These are phyloP conservation scores for Agrotis ipsilon DNA, from an alignment of 2,888 invertebrate genomes.

Conservation along the genomic window DNA sequence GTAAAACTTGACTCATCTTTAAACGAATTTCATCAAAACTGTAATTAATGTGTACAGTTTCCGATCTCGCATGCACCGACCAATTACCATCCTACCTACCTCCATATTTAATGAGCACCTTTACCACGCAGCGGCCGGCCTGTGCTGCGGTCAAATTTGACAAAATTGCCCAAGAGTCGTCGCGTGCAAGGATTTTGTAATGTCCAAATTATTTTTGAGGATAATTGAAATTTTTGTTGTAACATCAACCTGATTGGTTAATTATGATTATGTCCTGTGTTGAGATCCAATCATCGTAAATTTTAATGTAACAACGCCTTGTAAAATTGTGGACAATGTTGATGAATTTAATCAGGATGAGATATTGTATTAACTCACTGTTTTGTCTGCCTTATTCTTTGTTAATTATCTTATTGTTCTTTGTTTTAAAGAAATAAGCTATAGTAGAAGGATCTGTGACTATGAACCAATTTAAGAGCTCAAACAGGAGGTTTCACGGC, in stretches of 20 bases:
- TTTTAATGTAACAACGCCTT: slow-evolving; percentile 38
- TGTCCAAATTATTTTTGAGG: slow-evolving; percentile 52
- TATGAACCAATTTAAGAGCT: too few relatives aligned
- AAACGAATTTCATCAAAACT: slow-evolving; percentile 48
- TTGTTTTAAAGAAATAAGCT: too few relatives aligned
- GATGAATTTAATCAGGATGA: slow-evolving; percentile 13
- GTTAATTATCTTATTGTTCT: too few relatives aligned
- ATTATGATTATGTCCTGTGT: slow-evolving; percentile 47
- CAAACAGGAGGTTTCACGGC: too few relatives aligned
- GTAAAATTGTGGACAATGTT: slow-evolving; percentile 15
- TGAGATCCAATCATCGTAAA: slow-evolving; percentile 42
- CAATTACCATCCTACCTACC: slow-evolving; percentile 70
- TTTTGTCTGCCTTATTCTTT: too few relatives aligned
- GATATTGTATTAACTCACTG: neutral
- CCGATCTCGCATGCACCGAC: slow-evolving; percentile 67
- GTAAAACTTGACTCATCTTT: slow-evolving; percentile 33
- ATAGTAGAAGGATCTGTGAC: too few relatives aligned
- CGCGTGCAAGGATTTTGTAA: slow-evolving; percentile 55
- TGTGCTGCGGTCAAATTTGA: slow-evolving; percentile 69
- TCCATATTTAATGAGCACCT: slow-evolving; percentile 69
- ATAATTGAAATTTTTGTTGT: slow-evolving; percentile 57
- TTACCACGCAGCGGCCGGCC: slow-evolving; percentile 58
- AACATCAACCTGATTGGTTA: slow-evolving; percentile 45
- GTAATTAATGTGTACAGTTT: slow-evolving; percentile 59
- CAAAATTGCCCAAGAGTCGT: slow-evolving; percentile 67